These are phyloP conservation scores for Gorsachius goisagi DNA, from an alignment of 2,113 vertebrate genomes.

Conservation along the genomic window DNA sequence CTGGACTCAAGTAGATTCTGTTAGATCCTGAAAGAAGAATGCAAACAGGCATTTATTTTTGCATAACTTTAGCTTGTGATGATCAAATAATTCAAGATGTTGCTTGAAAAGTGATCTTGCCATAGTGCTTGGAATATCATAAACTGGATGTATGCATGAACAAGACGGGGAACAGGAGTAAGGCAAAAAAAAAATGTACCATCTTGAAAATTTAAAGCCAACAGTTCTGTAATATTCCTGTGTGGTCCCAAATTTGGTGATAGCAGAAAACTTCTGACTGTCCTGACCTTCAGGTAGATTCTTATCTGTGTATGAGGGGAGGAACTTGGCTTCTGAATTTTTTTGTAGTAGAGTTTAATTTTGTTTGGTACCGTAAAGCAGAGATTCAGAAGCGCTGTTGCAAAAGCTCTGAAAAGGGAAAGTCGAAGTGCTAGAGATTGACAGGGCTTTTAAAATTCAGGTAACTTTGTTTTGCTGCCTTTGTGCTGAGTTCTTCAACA, in stretches of 20 bases:
- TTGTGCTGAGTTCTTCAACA: neutral
- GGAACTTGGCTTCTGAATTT: neutral
- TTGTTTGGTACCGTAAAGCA: neutral
- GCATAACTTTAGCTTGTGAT: neutral
- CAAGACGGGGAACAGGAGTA: neutral
- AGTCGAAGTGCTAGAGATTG: neutral
- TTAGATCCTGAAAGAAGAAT: neutral
- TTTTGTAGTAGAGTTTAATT: neutral
- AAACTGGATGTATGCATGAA: neutral
- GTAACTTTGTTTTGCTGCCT: neutral
- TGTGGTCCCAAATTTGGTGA: neutral
- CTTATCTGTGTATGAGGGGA: neutral
- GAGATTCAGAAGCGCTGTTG: neutral
- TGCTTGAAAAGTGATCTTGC: neutral
- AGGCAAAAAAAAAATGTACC: neutral
- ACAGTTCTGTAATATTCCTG: neutral
- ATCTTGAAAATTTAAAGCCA: neutral
- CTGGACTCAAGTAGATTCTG: neutral
- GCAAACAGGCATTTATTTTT: neutral
- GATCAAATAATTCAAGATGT: neutral
- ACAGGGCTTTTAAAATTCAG: neutral
- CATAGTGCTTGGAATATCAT: neutral
- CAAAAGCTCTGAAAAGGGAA: neutral
- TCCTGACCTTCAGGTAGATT: neutral
- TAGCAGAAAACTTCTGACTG: neutral